Base-by-base conservation (phyloP, 2,888 invertebrate species). In the Callyntrura guangdongensis region DNA sequence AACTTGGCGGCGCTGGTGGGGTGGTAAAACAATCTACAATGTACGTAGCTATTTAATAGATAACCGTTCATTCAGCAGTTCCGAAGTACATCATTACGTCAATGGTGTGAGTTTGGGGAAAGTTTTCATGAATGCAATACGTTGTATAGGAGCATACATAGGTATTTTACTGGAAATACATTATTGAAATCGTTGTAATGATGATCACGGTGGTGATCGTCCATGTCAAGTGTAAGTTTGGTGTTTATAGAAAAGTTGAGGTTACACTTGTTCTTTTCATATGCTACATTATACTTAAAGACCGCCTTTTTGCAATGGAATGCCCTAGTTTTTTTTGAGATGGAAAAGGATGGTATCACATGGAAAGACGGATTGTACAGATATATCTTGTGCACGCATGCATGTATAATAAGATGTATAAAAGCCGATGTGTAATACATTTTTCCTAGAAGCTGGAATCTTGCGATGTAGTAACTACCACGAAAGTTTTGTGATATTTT, bases 401-500 rank as follows among this genome's bases (percentile, higher is more conserved):
- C n/a, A n/a, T 69, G 27, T 25, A 25, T 69, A 53, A 53, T 6
- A 14, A 53, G 14, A 53, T 11, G 53, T 53, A 53, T 14, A 53
- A 3, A 11, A 1, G 0, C 3, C 8, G 59, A 8, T 4, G n/a
- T 1, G 17, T 59, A 64, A 59, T 22, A 64, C 22, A 64, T 22
- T 64, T 64, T 25, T 17, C 22, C 3, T 64, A 53, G 11, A 14
- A 14, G 1, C 3, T 53, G 8, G n/a, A 53, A 1, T 2, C 53
- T 20, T 14, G 61, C n/a, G 56, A 69, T 88, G 72, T 74, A 49
- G 83, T 89, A 12, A 47, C 83, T 67, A 49, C 36, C 20, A 69
- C 84, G 85, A 90, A 79, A 85, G 56, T 90, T 85, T 69, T 85
- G 56, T 81, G 79, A 69, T 85, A 69, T 90, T 85, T 90, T 79